These are phyloP conservation scores for Pogonocichla stellata DNA, from an alignment of 2,113 vertebrate genomes.

Conservation along the genomic window DNA sequence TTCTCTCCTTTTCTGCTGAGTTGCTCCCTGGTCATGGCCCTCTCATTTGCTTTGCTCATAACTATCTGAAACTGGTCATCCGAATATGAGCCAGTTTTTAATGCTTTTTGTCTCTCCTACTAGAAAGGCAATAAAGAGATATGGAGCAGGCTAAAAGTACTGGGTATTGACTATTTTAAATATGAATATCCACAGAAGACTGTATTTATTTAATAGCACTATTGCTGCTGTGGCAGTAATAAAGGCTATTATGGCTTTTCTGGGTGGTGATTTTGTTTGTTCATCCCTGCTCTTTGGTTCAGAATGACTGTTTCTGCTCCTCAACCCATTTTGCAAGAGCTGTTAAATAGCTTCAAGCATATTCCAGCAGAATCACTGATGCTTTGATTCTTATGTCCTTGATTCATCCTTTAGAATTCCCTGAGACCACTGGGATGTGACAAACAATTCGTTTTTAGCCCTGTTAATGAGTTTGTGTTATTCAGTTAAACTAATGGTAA, in stretches of 20 bases:
- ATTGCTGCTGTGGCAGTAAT: background rate
- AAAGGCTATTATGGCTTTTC: background rate
- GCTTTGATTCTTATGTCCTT: background rate
- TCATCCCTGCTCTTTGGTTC: background rate
- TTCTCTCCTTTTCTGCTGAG: background rate
- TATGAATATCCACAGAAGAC: background rate
- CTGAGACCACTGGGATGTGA: background rate
- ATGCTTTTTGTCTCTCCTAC: background rate
- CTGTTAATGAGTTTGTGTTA: background rate
- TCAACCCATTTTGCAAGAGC: background rate
- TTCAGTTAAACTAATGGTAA: background rate
- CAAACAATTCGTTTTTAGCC: background rate
- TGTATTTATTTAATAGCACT: conserved; percentile 17
- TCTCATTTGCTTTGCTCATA: background rate
- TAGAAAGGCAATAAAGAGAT: conserved; percentile 20
- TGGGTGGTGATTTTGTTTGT: conserved; percentile 20
- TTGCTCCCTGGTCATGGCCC: background rate
- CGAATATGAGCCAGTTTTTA: background rate
- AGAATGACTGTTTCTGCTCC: background rate
- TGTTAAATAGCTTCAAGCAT: background rate
- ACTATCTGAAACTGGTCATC: background rate
- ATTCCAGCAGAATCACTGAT: background rate
- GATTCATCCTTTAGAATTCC: background rate
- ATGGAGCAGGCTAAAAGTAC: background rate
- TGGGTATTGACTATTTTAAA: background rate